Base-by-base conservation (phyloP, 2,888 invertebrate species). In the Polietes domitor region DNA sequence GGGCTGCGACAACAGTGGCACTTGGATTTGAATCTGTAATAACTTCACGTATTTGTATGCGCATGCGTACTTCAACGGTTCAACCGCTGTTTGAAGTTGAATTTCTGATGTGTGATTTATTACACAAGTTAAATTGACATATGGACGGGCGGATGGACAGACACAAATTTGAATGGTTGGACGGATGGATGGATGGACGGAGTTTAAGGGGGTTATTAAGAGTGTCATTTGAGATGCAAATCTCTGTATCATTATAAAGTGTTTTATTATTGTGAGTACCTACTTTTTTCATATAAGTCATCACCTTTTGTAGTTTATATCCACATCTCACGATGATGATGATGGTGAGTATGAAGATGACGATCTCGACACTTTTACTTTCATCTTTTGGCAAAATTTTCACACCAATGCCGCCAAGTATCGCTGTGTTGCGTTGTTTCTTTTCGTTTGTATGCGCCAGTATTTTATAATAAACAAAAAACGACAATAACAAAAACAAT, bases 171-270 rank as follows among this genome's bases (percentile, higher is more conserved):
- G 37, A 65, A 65, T 65, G 65, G 37, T 4, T 37, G 19, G 19
- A 21, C 4, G 7, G 19, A 65, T 65, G 65, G 37, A 19, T 37
- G 19, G 19, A 21, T n/a, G 7, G 19, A 65, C 2, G 19, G 7
- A 7, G 4, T n/a, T 21, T 32, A 32, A 63, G 7, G 37, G 17
- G 41, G 65, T 12, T 26, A 41, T 58, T 72, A 72, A 55, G 37
- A 55, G 15, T 73, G 72, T 55, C 72, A 73, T 58, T 73, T 58
- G 72, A 73, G 72, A 55, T 55, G 72, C 24, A 55, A 73, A 73
- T 58, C 41, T 72, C 72, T 41, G 41, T 55, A 73, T 58, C 17
- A 73, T 15, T 21, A 10, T 68, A 26, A 26, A 26, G 26, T 58
- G 24, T 58, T 58, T 26, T 58, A 15, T 65, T 17, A 3, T 37